Evolutionary conservation across 2,888 invertebrate genomes (phyloP).

Genomic region (Sthenelais limicola): DNA sequence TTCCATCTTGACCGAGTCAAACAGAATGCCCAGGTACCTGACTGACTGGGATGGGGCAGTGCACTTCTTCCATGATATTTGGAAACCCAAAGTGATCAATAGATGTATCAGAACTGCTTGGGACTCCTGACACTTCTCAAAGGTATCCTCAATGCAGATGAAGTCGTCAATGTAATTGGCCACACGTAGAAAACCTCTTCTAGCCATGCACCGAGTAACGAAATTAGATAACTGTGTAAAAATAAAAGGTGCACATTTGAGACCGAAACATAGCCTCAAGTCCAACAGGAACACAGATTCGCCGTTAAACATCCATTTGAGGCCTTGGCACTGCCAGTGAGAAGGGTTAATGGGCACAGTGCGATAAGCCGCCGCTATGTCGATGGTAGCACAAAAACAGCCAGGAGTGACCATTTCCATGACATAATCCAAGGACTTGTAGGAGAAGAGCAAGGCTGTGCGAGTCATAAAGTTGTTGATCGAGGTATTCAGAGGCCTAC

Average conservation of each 20-base stretch:
- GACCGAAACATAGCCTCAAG: neutral
- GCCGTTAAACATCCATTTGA: neutral
- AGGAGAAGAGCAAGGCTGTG: no score
- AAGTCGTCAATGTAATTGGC: neutral
- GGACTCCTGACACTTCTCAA: neutral
- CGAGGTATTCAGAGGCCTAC: no score
- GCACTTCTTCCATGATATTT: neutral
- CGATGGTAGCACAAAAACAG: no score
- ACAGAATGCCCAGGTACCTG: neutral
- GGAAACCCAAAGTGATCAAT: neutral
- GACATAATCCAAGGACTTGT: no score
- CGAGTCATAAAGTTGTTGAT: no score
- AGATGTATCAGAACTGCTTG: neutral
- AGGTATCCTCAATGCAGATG: neutral
- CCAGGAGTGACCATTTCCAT: no score
- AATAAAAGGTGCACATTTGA: neutral
- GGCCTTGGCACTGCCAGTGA: neutral
- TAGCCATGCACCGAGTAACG: neutral
- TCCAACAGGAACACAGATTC: neutral
- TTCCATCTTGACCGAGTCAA: neutral
- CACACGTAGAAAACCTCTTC: neutral
- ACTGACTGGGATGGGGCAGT: neutral
- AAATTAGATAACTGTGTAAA: neutral
- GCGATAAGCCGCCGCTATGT: neutral
- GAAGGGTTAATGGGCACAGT: neutral